phyloP scores from a whole-genome alignment of 1,140 invertebrate genomes.

The Sarcophaga peregrina region DNA sequence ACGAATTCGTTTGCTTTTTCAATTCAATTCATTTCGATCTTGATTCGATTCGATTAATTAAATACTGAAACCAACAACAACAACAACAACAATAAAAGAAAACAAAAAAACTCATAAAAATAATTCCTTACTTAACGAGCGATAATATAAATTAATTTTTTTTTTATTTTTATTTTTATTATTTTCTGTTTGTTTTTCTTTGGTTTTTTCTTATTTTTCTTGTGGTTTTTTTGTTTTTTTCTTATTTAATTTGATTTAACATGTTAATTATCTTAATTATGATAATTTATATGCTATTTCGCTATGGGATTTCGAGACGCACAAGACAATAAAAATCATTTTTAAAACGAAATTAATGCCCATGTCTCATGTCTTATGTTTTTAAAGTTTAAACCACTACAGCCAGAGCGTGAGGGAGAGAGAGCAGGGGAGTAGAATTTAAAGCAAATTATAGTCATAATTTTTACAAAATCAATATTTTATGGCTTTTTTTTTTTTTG shows the following conservation, averaged over 20 bases:
- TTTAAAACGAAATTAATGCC: no score
- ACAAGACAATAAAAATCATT: background rate
- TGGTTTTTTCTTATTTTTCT: no score
- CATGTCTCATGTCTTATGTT: no score
- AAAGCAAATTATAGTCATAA: background rate
- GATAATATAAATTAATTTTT: background rate
- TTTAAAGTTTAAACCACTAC: no score
- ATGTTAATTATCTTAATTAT: slow-evolving; percentile 38
- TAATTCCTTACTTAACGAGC: background rate
- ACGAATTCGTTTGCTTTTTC: no score
- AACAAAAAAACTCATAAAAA: background rate
- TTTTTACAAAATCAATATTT: slow-evolving; percentile 25
- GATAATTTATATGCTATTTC: slow-evolving; percentile 26
- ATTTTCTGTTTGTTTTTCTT: no score
- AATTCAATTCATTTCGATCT: no score
- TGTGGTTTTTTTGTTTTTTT: no score
- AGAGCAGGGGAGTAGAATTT: background rate
- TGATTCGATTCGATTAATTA: no score
- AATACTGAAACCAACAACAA: no score
- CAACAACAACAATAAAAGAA: background rate
- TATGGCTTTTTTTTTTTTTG: slow-evolving; percentile 23
- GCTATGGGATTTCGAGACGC: background rate
- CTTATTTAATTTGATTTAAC: background rate
- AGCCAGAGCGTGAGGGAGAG: no score
- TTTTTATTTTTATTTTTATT: slow-evolving; percentile 7